Evolutionary conservation across 1,140 invertebrate species (phyloP), one percentile per base, ranked within the genome.

Genomic region (Euura saliciscinereae): DNA sequence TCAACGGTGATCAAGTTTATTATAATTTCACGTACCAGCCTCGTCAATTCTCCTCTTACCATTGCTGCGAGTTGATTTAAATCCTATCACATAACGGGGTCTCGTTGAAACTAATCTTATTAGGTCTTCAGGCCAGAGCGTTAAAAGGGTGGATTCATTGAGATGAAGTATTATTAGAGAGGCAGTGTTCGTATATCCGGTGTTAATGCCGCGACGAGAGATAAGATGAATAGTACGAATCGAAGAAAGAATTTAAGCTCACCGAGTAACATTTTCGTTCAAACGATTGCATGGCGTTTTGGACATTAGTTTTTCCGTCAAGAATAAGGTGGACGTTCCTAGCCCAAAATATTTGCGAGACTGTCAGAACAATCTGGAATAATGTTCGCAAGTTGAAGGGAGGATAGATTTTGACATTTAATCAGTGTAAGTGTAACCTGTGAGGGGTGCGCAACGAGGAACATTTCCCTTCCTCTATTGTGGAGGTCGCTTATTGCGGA

Each of bases 271-370:
- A 92, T 78, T 94, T 93, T 70, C 88, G 77, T 84, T 96, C 93
- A 80, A 94, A 96, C 1, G 86, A 84, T 73, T 88, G 83, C 85
- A 96, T 90, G 10, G 87, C 89, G 4, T 90, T 85, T 2, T 86
- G 74, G 13, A 77, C 70, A 42, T 80, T 73, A 0, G 43, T 75
- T 76, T 84, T 81, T n/a, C 79, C 79, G 70, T 93, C 92, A 7
- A 96, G 88, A 76, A 95, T 91, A 67, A 89, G 85, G 75, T 95
- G 94, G 2, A 97, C 92, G 68, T 92, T 90, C 78, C 88, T 86
- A 2, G 94, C 92, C 96, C 96, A 97, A 89, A 95, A 94, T 73
- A 96, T 92, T 86, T 97, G 95, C 0, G 94, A 95, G 0, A 96
- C 93, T 1, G 94, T 93, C 43, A 97, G 83, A 2, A 96, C 90